Base-by-base conservation (phyloP, 2,797 vertebrate species). In the Corythornis leucogaster region DNA sequence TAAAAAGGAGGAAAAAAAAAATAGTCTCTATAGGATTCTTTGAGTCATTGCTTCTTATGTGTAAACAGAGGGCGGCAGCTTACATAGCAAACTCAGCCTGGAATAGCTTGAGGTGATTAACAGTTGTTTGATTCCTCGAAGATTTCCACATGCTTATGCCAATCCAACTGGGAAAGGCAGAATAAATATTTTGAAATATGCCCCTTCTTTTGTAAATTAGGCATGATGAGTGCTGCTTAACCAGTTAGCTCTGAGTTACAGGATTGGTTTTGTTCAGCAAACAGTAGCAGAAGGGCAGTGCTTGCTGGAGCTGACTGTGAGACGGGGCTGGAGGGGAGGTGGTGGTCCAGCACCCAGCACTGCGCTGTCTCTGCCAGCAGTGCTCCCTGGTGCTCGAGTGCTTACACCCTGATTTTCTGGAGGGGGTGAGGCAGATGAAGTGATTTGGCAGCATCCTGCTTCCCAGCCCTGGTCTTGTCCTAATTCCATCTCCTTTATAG, bases 171-270 rank as follows among this genome's bases (percentile, higher is more conserved):
- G 95, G 95, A 96, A 92, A 94, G 95, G 87, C 94, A 97, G 96
- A 96, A 96, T 96, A 97, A 97, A 97, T 96, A 97, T 96, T 97
- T 95, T 96, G 95, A 92, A 95, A 94, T 80, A 88, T 95, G 87
- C 86, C 87, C 89, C 88, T 91, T 96, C 96, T 96, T 96, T 96
- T 95, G 94, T 95, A 96, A 97, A 96, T 94, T 82, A 91, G 91
- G 85, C 93, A 76, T 88, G 90, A 94, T 89, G 92, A 91, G 90
- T 48, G 74, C 89, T 80, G 92, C 85, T 88, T 28, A 90, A 58
- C 76, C 18, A 5, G 51, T 76, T 9, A 54, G 89, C 85, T 68
- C 45, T 1, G 43, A 61, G 76, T 30, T 61, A 8, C 85, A 70
- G 86, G 46, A 4, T 43, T 59, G 84, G 71, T 63, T 95, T 83